Evolutionary conservation across 1,140 invertebrate species (phyloP).

Genomic region (Mactra quadrangularis): DNA sequence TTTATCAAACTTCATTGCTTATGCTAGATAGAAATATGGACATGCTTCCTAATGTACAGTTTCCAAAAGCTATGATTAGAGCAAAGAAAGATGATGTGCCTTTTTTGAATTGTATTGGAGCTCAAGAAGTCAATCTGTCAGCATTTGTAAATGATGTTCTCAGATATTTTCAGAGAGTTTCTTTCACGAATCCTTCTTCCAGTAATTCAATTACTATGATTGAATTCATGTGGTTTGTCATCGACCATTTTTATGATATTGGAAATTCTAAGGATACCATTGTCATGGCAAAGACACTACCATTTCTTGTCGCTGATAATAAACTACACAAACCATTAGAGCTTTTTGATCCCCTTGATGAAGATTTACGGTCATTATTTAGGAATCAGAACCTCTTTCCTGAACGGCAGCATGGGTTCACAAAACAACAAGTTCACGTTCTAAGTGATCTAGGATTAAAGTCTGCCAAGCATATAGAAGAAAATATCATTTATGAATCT

Average conservation of each 20-base stretch:
- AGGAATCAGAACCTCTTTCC: constrained; percentile 21
- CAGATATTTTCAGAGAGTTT: too few species aligned
- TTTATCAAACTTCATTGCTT: too few species aligned
- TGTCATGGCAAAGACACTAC: background rate
- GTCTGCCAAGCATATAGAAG: background rate
- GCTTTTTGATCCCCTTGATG: constrained; percentile 20
- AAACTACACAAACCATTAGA: background rate
- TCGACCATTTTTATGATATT: background rate
- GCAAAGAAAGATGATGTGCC: background rate
- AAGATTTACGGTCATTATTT: background rate
- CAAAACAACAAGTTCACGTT: background rate
- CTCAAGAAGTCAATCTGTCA: background rate
- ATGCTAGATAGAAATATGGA: too few species aligned
- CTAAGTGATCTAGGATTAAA: constrained; percentile 12
- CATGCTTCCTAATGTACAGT: too few species aligned
- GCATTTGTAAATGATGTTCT: background rate
- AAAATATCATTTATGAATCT: constrained; percentile 5
- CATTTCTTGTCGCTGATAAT: background rate
- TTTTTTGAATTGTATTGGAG: background rate
- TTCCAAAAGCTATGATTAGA: too few species aligned
- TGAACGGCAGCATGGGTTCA: background rate
- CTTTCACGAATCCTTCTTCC: too few species aligned
- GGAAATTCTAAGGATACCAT: background rate
- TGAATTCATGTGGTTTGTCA: constrained; percentile 12
- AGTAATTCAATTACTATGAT: background rate